A percentile compares a stretch with the other conserved stretches of the same genome.
These are phyloP conservation scores for Dendrolimus kikuchii DNA, from an alignment of 1,140 invertebrate genomes.

Conservation along the genomic window DNA sequence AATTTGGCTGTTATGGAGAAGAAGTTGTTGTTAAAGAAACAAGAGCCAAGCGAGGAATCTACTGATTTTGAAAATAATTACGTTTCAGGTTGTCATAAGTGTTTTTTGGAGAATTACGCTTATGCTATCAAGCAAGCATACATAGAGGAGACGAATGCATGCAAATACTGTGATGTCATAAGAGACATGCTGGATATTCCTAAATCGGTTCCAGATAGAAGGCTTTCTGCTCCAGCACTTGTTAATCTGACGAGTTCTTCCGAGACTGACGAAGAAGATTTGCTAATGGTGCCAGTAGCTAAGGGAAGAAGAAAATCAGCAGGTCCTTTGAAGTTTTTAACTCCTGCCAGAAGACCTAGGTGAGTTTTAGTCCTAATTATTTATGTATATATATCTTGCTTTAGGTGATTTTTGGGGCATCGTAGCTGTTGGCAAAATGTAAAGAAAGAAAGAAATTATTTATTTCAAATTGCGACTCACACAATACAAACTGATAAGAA, in stretches of 20 bases:
- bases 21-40: conserved; percentile 43
- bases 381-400: neutral
- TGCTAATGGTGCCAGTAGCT: conserved; percentile 39
- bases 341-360: conserved; percentile 55
- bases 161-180: conserved; percentile 69
- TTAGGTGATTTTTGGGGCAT: too few relatives aligned
- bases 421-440: too few relatives aligned
- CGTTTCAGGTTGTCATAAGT: conserved; percentile 64
- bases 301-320: conserved; percentile 62
- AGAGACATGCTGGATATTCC: conserved; percentile 62
- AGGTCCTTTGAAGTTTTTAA: conserved; percentile 56
- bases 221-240: conserved; percentile 57
- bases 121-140: conserved; percentile 65
- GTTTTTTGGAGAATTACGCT: conserved; percentile 68
- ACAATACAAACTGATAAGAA: too few relatives aligned
- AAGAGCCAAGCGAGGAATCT: conserved; percentile 64
- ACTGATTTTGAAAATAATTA: conserved; percentile 55
- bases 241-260: conserved; percentile 49
- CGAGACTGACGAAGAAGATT: conserved; percentile 45
- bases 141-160: conserved; percentile 54
- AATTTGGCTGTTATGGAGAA: conserved; percentile 41
- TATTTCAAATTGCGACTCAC: too few relatives aligned
- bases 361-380: conserved; percentile 23
- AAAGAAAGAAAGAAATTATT: too few relatives aligned
- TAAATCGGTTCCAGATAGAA: conserved; percentile 38